Evolutionary conservation across 2,797 vertebrate genomes (phyloP).

Genomic region (Bovichtus diacanthus): DNA sequence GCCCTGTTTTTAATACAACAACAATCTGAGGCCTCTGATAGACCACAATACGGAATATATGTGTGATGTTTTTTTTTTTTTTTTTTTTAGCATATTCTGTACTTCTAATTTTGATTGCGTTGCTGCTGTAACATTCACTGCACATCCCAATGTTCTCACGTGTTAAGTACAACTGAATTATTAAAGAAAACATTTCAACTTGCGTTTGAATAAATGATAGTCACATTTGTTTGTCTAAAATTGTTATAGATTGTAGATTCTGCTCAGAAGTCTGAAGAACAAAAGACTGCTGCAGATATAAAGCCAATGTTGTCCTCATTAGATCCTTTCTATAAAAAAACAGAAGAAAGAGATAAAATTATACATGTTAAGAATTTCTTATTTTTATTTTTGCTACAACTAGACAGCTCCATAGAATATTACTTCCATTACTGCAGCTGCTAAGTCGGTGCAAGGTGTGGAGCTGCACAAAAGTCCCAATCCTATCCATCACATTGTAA

Average conservation of each 20-base stretch:
- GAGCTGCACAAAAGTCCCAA: too few species aligned
- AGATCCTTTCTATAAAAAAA: neutral
- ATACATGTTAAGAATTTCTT: neutral
- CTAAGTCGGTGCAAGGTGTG: neutral
- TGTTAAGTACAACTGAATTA: conserved; percentile 39
- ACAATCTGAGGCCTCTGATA: conserved; percentile 14
- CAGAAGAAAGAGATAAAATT: neutral
- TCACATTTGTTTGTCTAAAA: conserved; percentile 35
- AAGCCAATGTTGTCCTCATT: conserved; percentile 3
- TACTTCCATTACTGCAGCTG: neutral
- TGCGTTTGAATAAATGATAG: conserved; percentile 55
- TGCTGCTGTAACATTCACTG: conserved; percentile 29
- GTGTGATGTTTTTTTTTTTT: neutral
- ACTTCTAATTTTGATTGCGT: conserved; percentile 17
- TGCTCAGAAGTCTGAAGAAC: conserved; percentile 7
- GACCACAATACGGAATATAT: conserved; percentile 24
- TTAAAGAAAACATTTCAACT: conserved; percentile 43
- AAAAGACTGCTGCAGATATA: neutral
- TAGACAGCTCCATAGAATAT: neutral
- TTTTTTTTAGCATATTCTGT: conserved; percentile 9
- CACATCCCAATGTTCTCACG: conserved; percentile 41
- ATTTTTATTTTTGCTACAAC: conserved; percentile 1
- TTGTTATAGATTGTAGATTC: conserved; percentile 4
- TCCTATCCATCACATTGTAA: neutral
- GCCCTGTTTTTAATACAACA: conserved; percentile 25